phyloP scores from a whole-genome alignment of 1,140 invertebrate species.

The Pissodes strobi region DNA sequence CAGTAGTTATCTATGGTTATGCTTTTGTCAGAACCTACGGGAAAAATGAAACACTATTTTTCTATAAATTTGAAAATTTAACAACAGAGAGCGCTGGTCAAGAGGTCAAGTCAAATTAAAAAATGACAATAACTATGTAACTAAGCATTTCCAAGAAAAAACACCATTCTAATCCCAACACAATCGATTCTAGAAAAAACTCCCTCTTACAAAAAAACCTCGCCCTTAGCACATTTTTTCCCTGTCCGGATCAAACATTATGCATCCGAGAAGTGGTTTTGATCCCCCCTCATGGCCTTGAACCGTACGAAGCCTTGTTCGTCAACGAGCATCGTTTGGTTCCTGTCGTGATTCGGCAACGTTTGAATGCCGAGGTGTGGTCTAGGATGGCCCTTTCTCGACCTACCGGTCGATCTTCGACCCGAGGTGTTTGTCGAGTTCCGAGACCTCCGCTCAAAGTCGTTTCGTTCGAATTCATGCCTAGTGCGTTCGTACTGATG shows the following conservation, averaged over 20 bases:
- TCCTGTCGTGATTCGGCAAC: conserved; percentile 52
- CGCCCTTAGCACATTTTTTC: conserved; percentile 38
- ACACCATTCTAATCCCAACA: conserved; percentile 2
- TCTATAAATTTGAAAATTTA: too few species aligned
- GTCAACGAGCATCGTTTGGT: conserved; percentile 72
- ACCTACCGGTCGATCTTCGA: conserved; percentile 46
- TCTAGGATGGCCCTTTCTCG: conserved; percentile 45
- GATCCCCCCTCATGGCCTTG: conserved; percentile 57
- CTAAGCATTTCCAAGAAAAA: too few species aligned
- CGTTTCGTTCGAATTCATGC: conserved; percentile 59
- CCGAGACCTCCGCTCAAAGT: conserved; percentile 57
- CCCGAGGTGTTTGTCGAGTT: conserved; percentile 53
- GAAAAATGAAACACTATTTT: too few species aligned
- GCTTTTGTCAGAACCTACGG: too few species aligned
- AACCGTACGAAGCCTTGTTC: conserved; percentile 85
- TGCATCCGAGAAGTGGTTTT: conserved; percentile 52
- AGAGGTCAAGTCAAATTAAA: too few species aligned
- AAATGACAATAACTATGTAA: too few species aligned
- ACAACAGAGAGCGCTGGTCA: too few species aligned
- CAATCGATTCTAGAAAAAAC: too few species aligned
- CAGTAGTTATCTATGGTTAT: too few species aligned
- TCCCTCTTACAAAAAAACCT: conserved; percentile 38
- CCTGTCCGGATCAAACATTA: conserved; percentile 45
- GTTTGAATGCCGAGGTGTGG: conserved; percentile 52
- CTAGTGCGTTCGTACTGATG: conserved; percentile 52